Percentiles rank a stretch among this genome's conserved stretches.
These are phyloP conservation scores for Hyppa rectilinea DNA, from an alignment of 2,888 invertebrate species.

Conservation along the genomic window DNA sequence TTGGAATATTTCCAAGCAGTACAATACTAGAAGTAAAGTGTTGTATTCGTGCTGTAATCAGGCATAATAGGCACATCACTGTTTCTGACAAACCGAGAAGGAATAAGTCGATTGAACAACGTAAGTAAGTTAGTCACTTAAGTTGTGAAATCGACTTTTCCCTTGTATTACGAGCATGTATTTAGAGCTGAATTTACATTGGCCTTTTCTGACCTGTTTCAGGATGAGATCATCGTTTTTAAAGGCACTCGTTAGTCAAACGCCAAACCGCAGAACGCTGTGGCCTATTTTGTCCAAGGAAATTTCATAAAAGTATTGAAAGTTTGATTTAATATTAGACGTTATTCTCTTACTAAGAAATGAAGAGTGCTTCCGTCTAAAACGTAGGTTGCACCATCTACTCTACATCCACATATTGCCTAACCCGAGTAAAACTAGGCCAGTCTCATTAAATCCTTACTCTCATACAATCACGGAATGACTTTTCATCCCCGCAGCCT, in stretches of 20 bases:
- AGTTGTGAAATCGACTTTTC: neutral
- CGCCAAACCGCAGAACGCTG: neutral
- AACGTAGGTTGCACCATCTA: neutral
- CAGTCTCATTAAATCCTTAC: constrained; percentile 61
- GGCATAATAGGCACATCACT: neutral
- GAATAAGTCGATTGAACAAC: too few relatives aligned
- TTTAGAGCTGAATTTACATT: neutral
- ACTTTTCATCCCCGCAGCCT: constrained; percentile 53
- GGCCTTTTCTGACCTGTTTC: neutral
- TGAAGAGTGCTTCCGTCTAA: neutral
- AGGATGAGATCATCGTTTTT: neutral
- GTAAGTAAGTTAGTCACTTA: too few relatives aligned
- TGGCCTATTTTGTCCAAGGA: neutral
- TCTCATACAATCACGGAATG: constrained; percentile 48
- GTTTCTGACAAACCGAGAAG: neutral
- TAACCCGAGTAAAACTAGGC: constrained; percentile 40
- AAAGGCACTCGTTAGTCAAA: neutral
- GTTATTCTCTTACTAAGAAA: neutral
- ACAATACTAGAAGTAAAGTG: neutral
- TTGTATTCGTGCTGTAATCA: neutral
- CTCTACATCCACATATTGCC: constrained; percentile 3
- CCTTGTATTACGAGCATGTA: neutral
- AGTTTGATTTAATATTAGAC: neutral
- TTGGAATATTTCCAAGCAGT: constrained; percentile 2
- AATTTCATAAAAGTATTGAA: too few relatives aligned